Conservation (phyloP, 2,888 invertebrate genomes). For the Sinhomidia bicolor region DNA sequence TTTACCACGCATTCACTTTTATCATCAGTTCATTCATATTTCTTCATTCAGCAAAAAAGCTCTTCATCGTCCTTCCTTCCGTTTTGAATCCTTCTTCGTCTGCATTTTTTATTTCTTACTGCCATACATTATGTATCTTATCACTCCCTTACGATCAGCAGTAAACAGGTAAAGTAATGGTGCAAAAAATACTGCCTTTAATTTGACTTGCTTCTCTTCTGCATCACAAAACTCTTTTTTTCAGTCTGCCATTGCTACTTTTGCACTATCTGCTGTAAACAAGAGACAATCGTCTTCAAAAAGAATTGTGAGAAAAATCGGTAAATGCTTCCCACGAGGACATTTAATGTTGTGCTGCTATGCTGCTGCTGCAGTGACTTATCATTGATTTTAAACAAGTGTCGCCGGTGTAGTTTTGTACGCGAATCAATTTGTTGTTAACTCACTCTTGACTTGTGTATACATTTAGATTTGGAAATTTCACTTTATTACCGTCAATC, state of each 20-base stretch:
- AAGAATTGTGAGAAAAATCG: conserved; percentile 38
- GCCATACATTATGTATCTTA: too few relatives aligned
- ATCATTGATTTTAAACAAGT: conserved; percentile 42
- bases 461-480: conserved; percentile 17
- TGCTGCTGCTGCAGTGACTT: not conserved
- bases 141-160: not conserved
- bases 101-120: conserved; percentile 47
- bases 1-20: too few relatives aligned
- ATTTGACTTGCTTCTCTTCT: too few relatives aligned
- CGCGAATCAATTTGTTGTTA: not conserved
- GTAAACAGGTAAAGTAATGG: not conserved
- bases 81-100: conserved; percentile 29
- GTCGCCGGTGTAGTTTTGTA: conserved; percentile 20
- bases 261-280: not conserved
- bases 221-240: too few relatives aligned
- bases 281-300: not conserved
- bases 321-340: conserved; percentile 54
- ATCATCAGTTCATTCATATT: conserved; percentile 26
- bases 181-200: not conserved
- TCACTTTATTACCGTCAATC: conserved; percentile 55
- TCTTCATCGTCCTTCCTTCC: conserved; percentile 42
- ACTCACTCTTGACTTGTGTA: not conserved
- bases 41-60: too few relatives aligned
- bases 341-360: conserved; percentile 24
- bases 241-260: too few relatives aligned